These are phyloP conservation scores for Heliconius nattereri DNA, from an alignment of 1,140 invertebrate species.

Conservation along the genomic window DNA sequence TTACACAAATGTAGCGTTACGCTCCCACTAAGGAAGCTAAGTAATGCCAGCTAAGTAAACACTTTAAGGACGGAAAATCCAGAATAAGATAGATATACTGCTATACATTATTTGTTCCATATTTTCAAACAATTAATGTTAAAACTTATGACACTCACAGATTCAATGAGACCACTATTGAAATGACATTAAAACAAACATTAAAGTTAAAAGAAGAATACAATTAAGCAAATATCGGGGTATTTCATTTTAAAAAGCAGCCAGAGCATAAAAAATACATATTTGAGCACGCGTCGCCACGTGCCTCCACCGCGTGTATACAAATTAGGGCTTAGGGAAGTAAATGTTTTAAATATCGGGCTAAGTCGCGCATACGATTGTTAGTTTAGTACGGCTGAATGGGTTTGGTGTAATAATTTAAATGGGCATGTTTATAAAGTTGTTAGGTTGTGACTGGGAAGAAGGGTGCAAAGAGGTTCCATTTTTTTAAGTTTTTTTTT, in stretches of 20 bases:
- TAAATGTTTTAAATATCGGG: slow-evolving; percentile 52
- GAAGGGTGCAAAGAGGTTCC: neutral
- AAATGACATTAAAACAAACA: slow-evolving; percentile 20
- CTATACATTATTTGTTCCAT: too few species aligned
- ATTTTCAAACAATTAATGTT: neutral
- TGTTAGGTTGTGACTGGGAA: neutral
- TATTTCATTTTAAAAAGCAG: slow-evolving; percentile 10
- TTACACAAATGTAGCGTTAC: too few species aligned
- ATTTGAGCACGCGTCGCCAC: slow-evolving; percentile 55
- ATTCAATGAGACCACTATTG: neutral
- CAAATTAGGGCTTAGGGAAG: slow-evolving; percentile 63
- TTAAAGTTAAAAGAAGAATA: slow-evolving; percentile 16
- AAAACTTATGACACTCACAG: neutral
- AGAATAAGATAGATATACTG: too few species aligned
- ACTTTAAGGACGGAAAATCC: too few species aligned
- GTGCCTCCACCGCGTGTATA: slow-evolving; percentile 55
- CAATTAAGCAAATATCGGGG: slow-evolving; percentile 6
- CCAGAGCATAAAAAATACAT: slow-evolving; percentile 34
- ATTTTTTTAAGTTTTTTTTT: neutral
- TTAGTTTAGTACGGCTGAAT: slow-evolving; percentile 57
- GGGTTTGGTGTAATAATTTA: slow-evolving; percentile 52
- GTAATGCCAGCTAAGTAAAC: too few species aligned
- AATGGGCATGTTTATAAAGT: slow-evolving; percentile 36
- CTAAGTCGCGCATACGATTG: slow-evolving; percentile 67
- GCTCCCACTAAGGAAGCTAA: too few species aligned